Evolutionary conservation across 1,140 invertebrate species (phyloP), one percentile per base, ranked within the genome.

Genomic region (Acromyrmex charruanus): DNA sequence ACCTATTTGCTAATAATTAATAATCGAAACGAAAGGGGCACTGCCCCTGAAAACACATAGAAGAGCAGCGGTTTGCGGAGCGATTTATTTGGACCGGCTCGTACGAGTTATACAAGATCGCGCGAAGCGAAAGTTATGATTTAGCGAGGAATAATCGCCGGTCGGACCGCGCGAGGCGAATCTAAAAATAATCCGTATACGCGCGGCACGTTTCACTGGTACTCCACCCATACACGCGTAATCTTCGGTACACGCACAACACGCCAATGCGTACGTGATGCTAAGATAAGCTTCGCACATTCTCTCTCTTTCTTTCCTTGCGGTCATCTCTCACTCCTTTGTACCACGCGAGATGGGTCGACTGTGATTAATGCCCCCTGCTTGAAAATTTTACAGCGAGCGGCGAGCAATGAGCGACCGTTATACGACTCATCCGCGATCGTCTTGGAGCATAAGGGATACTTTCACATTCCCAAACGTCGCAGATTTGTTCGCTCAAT

Each of bases 61-160:
- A 61, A 61, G 68, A 82, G 53, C 80, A 21, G 21, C 25, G 31
- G 21, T 63, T 49, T 55, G 79, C 53, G 66, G 77, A 82, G 69
- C 77, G 87, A 90, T 90, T 87, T 90, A 90, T 90, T 87, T 75
- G 44, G 31, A 69, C 49, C 69, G 14, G 39, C 39, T 53, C 53
- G 49, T 21, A 21, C 65, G 53, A 68, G 59, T 53, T 82, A 63
- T 65, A 39, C 58, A 18, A 51, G 85, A 69, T 79, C 85, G 77
- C 51, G 53, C 35, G 31, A 35, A 51, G 90, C 88, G 71, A 90
- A 92, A 90, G 90, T 93, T 88, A 92, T 93, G 87, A 92, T 93
- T 88, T 91, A 92, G 59, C 91, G 88, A 61, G 92, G 89, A 90
- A 91, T 92, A 88, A 87, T 92, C 88, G 91, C 44, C 59, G 65